Conservation (phyloP, 2,113 vertebrate genomes). For the Cromileptes altivelis region DNA sequence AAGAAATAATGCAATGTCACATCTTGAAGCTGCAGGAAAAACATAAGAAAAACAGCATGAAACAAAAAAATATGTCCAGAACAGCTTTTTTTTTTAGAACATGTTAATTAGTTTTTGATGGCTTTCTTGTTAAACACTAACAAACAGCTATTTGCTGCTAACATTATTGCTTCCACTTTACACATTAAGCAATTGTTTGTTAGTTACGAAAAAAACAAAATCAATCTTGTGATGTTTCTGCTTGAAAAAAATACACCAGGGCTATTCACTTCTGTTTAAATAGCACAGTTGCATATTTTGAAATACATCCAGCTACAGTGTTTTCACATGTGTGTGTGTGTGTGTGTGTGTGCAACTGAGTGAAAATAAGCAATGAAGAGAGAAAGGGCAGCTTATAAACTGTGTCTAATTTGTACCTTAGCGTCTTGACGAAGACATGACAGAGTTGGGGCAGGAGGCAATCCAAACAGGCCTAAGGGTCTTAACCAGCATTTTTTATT, state of each 20-base stretch:
- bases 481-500: constrained; percentile 15
- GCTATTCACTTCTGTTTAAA: neutral
- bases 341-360: neutral
- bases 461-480: constrained; percentile 35
- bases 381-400: constrained; percentile 39
- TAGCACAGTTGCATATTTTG: neutral
- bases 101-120: neutral
- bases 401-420: constrained; percentile 52
- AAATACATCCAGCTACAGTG: constrained; percentile 6
- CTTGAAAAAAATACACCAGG: neutral
- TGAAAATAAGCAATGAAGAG: constrained; percentile 8
- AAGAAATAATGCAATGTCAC: neutral
- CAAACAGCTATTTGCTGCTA: neutral
- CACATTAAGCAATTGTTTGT: neutral
- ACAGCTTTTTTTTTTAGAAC: no score
- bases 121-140: neutral
- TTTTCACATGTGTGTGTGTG: neutral
- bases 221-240: neutral
- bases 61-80: neutral
- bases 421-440: constrained; percentile 37
- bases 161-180: neutral
- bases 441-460: constrained; percentile 21
- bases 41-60: neutral
- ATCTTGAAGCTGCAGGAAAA: neutral
- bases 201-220: neutral